Percentiles rank a stretch among this genome's conserved stretches.
phyloP scores from a whole-genome alignment of 2,113 vertebrate genomes.

The Apteryx owenii region DNA sequence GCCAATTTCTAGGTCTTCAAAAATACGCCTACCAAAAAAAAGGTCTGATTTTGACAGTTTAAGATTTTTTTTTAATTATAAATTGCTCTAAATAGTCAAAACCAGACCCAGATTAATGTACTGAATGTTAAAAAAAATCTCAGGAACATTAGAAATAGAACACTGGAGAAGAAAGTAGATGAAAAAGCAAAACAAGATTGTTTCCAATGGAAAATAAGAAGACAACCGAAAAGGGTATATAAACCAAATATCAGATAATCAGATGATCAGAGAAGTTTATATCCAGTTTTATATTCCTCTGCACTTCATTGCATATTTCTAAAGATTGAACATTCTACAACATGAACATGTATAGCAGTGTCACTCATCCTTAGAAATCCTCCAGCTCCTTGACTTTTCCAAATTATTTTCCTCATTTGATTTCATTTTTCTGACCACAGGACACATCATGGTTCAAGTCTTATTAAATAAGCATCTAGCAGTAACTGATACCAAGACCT shows the following conservation, averaged over 20 bases:
- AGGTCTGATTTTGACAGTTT: background rate
- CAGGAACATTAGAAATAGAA: background rate
- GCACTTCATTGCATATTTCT: background rate
- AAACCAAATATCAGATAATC: background rate
- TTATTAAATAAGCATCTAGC: background rate
- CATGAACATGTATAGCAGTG: background rate
- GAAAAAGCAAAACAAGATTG: background rate
- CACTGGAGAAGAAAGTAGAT: background rate
- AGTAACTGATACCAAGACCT: background rate
- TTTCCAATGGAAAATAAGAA: background rate
- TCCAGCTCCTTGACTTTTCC: background rate
- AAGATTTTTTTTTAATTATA: background rate
- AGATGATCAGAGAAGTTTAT: background rate
- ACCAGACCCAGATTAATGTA: background rate
- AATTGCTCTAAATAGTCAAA: background rate
- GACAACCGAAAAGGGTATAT: background rate
- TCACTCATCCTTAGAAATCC: background rate
- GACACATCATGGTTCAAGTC: background rate
- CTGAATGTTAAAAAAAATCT: background rate
- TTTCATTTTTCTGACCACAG: background rate
- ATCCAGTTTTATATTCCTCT: background rate
- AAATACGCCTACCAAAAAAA: background rate
- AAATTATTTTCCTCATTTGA: background rate
- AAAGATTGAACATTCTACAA: background rate
- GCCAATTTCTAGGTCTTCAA: background rate